These are phyloP conservation scores for Chaetophractus vellerosus DNA, from an alignment of 2,797 vertebrate species.

Conservation along the genomic window DNA sequence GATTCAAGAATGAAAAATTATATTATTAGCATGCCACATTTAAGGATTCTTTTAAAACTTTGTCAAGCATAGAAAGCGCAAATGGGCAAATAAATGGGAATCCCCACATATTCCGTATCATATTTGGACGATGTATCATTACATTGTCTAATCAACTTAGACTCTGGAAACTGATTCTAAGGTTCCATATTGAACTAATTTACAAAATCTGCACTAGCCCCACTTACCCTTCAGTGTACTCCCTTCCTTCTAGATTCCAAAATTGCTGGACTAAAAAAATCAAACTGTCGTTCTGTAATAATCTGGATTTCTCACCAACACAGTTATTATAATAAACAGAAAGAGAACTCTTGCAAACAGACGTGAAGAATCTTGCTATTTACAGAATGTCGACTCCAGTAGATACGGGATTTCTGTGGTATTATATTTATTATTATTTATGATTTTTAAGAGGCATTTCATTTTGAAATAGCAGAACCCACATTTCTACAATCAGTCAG, in stretches of 20 bases:
- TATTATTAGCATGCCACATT: conserved; percentile 32
- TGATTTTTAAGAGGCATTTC: conserved; percentile 4
- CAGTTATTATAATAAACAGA: conserved; percentile 58
- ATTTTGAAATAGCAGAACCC: conserved; percentile 5
- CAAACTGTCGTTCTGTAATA: conserved; percentile 36
- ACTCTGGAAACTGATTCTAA: conserved; percentile 24
- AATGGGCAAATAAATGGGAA: conserved; percentile 12
- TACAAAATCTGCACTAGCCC: conserved; percentile 38
- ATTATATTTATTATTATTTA: background rate
- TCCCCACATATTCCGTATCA: conserved; percentile 48
- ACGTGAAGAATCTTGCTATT: background rate
- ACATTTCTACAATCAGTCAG: background rate
- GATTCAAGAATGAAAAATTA: conserved; percentile 28
- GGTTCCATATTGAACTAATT: conserved; percentile 68
- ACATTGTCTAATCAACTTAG: conserved; percentile 49
- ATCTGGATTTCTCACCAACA: conserved; percentile 42
- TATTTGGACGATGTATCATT: conserved; percentile 39
- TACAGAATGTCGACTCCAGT: background rate
- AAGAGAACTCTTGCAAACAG: conserved; percentile 28
- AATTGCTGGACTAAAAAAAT: conserved; percentile 27
- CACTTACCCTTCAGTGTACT: background rate
- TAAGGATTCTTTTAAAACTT: conserved; percentile 34
- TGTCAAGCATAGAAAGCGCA: conserved; percentile 44
- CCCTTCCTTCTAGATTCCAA: conserved; percentile 44
- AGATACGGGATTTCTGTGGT: conserved; percentile 28